Evolutionary conservation across 37 sponge, comb jelly and placozoan species (phyloP), one percentile per base, ranked within the genome.

Genomic region (Hormiphora californensis): DNA sequence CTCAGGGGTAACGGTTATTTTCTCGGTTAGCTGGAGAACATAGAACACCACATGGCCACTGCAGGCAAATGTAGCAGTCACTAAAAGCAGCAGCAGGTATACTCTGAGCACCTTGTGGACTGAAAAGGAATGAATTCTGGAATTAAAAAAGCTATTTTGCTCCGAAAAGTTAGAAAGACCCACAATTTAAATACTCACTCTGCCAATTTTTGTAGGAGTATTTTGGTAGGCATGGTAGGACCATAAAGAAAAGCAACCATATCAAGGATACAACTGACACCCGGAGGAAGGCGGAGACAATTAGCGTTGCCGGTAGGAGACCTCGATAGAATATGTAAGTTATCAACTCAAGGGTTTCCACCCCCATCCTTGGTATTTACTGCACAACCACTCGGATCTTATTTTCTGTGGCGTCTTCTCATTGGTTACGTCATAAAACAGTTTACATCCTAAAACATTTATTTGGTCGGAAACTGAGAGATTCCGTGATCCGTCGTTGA

Each of bases 161-260:
- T 46, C 8, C 11, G 51, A 46, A 46, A 46, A 12, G 51, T 17
- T 46, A 46, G 11, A 46, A 46, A 46, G 12, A 46, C 51, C 51
- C 12, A 46, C 8, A 17, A 17, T 12, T 46, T 46, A 46, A 46
- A 46, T 17, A 8, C 59, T 28, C n/a, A 73, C 81, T 33, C 23
- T 43, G 21, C 81, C 81, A 73, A 46, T 73, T 73, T 7, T 46
- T 21, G 38, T 43, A 43, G 9, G 81, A 73, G 25, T 43, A 73
- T 36, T 73, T 73, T 40, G 81, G 81, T 40, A 73, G 44, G 43
- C 81, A 73, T 39, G 81, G 81, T 1, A 73, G 19, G 19, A 73
- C 81, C 81, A 73, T 36, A 28, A 73, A 73, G 44, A 73, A 73
- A 8, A 73, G 35, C 23, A 73, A 46, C 81, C 81, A 73, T 11